A percentile compares a stretch with the other conserved stretches of the same genome.
Conservation (phyloP, 2,797 vertebrate genomes). For the Chrosomus eos region DNA sequence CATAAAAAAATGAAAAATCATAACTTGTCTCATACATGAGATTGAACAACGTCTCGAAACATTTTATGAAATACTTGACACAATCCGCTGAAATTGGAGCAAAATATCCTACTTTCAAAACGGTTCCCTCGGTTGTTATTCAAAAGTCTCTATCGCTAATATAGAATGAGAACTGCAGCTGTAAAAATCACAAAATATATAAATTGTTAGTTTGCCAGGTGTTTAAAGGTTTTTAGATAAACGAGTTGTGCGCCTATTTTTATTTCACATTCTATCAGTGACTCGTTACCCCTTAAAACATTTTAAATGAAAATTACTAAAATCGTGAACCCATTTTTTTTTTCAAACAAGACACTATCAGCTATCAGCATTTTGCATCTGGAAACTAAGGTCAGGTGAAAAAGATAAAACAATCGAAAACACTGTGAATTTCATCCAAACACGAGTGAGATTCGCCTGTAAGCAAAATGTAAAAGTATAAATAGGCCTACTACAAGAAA, state of each 20-base stretch:
- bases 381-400: background rate
- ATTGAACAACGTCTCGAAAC: background rate
- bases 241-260: background rate
- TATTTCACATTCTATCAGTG: background rate
- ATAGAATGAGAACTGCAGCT: background rate
- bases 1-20: conserved; percentile 63
- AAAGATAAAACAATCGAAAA: background rate
- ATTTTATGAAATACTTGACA: conserved; percentile 20
- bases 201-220: background rate
- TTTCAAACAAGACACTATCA: background rate
- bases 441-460: background rate
- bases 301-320: background rate
- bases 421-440: background rate
- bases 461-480: background rate
- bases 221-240: background rate
- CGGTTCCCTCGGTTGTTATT: background rate
- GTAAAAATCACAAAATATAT: background rate
- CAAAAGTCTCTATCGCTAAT: background rate
- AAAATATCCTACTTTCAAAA: background rate
- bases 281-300: background rate
- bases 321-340: background rate
- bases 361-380: background rate
- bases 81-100: background rate
- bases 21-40: conserved; percentile 30
- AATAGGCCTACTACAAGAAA: no score